These are phyloP conservation scores for Diarsia rubi DNA, from an alignment of 2,888 invertebrate genomes.

Conservation along the genomic window DNA sequence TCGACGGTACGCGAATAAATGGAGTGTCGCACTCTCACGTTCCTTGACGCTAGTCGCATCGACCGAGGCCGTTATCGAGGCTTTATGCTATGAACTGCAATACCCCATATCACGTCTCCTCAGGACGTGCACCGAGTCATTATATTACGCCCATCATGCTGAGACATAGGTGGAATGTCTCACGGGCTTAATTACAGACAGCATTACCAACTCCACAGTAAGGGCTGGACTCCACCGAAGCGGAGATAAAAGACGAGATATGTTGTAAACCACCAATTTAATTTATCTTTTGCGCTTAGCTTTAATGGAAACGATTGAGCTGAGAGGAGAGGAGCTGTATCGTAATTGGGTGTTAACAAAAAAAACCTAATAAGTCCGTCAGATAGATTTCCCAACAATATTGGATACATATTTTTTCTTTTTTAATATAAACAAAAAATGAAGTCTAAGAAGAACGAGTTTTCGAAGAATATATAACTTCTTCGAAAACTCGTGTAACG, in stretches of 20 bases:
- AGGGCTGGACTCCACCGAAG: not conserved
- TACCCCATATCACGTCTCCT: slow-evolving; percentile 12
- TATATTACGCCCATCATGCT: slow-evolving; percentile 1
- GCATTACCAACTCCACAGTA: not conserved
- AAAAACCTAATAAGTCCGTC: too few relatives aligned
- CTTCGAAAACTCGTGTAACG: too few relatives aligned
- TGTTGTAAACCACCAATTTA: not conserved
- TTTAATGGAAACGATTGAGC: too few relatives aligned
- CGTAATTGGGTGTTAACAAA: too few relatives aligned
- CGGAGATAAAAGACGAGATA: not conserved
- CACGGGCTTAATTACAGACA: slow-evolving; percentile 8
- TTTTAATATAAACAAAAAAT: too few relatives aligned
- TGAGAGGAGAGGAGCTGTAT: too few relatives aligned
- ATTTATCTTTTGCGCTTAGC: too few relatives aligned
- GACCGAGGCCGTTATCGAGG: not conserved
- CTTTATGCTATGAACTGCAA: not conserved
- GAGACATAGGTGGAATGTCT: slow-evolving; percentile 8
- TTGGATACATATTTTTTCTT: too few relatives aligned
- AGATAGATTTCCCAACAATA: too few relatives aligned
- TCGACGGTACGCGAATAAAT: not conserved
- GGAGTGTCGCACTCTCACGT: not conserved
- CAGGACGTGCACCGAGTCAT: not conserved
- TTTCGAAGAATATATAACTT: too few relatives aligned
- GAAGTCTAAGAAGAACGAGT: too few relatives aligned
- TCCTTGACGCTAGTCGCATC: not conserved